These are phyloP conservation scores for Actenoides lindsayi DNA, from an alignment of 2,113 vertebrate genomes.

Conservation along the genomic window DNA sequence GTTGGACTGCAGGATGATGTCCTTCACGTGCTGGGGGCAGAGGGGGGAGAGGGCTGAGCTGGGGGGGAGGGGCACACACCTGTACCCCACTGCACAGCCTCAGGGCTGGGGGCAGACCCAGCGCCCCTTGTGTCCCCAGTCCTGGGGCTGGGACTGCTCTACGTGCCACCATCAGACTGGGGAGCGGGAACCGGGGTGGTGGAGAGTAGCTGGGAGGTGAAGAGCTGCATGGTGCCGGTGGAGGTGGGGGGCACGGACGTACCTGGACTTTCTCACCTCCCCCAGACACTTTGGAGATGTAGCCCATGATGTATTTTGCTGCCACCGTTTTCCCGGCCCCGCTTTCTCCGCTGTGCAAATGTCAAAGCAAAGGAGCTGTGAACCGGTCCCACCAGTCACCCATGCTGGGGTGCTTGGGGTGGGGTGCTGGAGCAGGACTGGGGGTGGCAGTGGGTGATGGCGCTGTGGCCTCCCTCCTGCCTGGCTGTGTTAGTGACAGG, in stretches of 20 bases:
- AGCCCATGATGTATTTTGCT: conserved; percentile 98
- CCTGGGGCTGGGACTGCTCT: not conserved
- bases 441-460: accelerated
- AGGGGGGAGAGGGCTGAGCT: not conserved
- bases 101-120: not conserved
- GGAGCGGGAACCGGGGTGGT: accelerated
- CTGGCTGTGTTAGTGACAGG: accelerated
- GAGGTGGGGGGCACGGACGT: not conserved
- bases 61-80: accelerated
- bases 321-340: conserved; percentile 97
- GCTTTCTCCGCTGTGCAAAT: conserved; percentile 86
- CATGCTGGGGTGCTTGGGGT: accelerated
- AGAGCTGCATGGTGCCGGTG: accelerated
- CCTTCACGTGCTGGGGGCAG: conserved; percentile 88
- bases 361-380: not conserved
- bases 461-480: not conserved
- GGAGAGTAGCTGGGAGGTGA: not conserved
- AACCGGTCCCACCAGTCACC: not conserved
- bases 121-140: accelerated
- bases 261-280: conserved; percentile 97
- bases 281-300: conserved; percentile 98
- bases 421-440: not conserved
- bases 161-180: accelerated
- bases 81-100: not conserved
- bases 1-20: conserved; percentile 97